phyloP scores from a whole-genome alignment of 92 coral and sea anemone species.

The Montipora capitata region DNA sequence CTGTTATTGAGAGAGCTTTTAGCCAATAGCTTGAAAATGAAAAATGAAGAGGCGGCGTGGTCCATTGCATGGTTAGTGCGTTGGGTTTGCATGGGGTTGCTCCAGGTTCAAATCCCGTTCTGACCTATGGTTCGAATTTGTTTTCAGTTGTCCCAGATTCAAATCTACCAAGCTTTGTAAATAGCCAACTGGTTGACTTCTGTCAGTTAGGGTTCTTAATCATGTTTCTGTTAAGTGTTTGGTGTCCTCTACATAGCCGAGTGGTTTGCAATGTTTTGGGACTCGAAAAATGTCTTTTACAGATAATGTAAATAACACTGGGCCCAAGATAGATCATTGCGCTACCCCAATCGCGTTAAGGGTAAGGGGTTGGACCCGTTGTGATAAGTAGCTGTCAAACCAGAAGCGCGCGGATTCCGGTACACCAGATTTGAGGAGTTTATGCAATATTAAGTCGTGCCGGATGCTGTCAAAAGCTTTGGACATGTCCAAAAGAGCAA shows the following conservation, averaged over 20 bases:
- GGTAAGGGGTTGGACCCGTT: slow-evolving; percentile 23
- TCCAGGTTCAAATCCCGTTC: too few relatives aligned
- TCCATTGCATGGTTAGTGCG: too few relatives aligned
- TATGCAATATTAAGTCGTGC: slow-evolving; percentile 35
- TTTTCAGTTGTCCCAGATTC: too few relatives aligned
- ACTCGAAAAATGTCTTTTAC: not conserved
- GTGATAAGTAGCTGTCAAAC: slow-evolving; percentile 19
- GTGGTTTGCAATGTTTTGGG: slow-evolving; percentile 37
- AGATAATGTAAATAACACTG: not conserved
- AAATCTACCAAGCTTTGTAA: too few relatives aligned
- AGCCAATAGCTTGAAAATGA: too few relatives aligned
- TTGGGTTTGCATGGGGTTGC: too few relatives aligned
- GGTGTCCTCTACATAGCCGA: slow-evolving; percentile 47
- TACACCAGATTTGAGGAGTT: slow-evolving; percentile 38
- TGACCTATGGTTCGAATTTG: too few relatives aligned
- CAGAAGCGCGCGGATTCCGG: slow-evolving; percentile 17
- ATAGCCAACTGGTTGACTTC: too few relatives aligned
- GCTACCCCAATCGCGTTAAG: slow-evolving; percentile 39
- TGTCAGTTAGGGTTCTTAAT: too few relatives aligned
- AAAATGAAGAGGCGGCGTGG: too few relatives aligned
- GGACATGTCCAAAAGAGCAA: slow-evolving; percentile 4
- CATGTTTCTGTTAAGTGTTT: not conserved
- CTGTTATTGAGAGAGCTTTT: too few relatives aligned
- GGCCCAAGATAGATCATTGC: slow-evolving; percentile 59
- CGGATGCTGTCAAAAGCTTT: slow-evolving; percentile 65